Evolutionary conservation across 2,797 vertebrate genomes (phyloP).

Genomic region (Neosilurus hyrtlii): DNA sequence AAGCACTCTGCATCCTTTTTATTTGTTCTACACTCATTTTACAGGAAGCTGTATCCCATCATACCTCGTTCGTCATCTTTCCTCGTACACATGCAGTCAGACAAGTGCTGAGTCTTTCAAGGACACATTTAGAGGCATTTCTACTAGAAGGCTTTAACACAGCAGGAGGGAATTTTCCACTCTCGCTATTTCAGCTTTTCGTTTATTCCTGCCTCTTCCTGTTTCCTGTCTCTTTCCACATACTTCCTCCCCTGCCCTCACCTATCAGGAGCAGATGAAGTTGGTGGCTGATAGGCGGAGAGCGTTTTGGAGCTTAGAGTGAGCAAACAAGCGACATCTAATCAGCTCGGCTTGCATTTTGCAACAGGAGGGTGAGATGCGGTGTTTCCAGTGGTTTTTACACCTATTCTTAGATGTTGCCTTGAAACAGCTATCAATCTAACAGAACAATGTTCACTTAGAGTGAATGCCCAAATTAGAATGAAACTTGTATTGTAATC

Average conservation of each 20-base stretch:
- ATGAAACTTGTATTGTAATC: too few relatives aligned
- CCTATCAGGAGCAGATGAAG: conserved; percentile 36
- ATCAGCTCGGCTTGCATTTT: conserved; percentile 25
- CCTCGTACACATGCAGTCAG: conserved; percentile 9
- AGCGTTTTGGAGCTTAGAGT: neutral
- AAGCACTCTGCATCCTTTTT: neutral
- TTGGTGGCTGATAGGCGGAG: conserved; percentile 22
- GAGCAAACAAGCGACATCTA: conserved; percentile 22
- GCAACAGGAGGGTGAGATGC: neutral
- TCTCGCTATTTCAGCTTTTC: conserved; percentile 63
- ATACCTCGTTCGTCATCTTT: neutral
- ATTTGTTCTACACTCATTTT: neutral
- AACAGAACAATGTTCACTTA: neutral
- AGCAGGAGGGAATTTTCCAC: conserved; percentile 59
- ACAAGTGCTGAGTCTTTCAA: conserved; percentile 43
- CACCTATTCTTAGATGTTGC: neutral
- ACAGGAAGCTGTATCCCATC: neutral
- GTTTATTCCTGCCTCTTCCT: conserved; percentile 72
- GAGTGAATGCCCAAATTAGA: too few relatives aligned
- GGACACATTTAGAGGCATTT: conserved; percentile 50
- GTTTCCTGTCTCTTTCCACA: conserved; percentile 69
- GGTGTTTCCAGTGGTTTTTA: neutral
- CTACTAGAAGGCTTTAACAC: conserved; percentile 56
- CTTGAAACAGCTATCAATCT: neutral
- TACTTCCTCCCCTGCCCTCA: conserved; percentile 65